Evolutionary conservation across 2,888 invertebrate genomes (phyloP).

Genomic region (Cloeon dipterum): DNA sequence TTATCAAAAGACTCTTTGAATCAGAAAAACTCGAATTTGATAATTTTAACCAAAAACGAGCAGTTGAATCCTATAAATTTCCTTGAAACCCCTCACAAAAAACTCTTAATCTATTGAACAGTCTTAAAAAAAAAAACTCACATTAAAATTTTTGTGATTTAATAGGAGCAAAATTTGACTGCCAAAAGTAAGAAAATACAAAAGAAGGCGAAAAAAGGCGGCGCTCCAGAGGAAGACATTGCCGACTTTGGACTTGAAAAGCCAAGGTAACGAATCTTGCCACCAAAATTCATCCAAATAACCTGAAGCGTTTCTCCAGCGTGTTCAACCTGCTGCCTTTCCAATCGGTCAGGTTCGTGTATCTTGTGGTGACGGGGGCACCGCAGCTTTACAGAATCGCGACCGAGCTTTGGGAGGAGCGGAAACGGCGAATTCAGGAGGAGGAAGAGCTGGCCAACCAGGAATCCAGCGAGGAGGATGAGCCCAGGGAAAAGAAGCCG

Average conservation of each 20-base stretch:
- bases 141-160: conserved; percentile 7
- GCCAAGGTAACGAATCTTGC: too few relatives aligned
- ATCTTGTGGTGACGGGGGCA: conserved; percentile 15
- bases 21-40: too few relatives aligned
- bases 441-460: conserved; percentile 20
- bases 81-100: too few relatives aligned
- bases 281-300: too few relatives aligned
- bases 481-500: conserved; percentile 11
- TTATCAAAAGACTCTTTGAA: too few relatives aligned
- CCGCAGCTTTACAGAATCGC: conserved; percentile 5
- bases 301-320: conserved; percentile 14
- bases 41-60: too few relatives aligned
- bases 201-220: conserved; percentile 34
- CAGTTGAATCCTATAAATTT: too few relatives aligned
- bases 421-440: conserved; percentile 20
- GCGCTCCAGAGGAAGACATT: too few relatives aligned
- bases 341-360: conserved; percentile 49
- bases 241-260: too few relatives aligned
- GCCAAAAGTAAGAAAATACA: conserved; percentile 39
- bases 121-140: too few relatives aligned
- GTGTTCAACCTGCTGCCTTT: conserved; percentile 52
- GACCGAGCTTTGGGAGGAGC: conserved; percentile 14
- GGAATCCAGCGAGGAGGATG: conserved; percentile 19
- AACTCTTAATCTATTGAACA: too few relatives aligned
- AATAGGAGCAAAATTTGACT: conserved; percentile 44